Conservation (phyloP, 2,888 invertebrate species). For the Odontothrips loti region DNA sequence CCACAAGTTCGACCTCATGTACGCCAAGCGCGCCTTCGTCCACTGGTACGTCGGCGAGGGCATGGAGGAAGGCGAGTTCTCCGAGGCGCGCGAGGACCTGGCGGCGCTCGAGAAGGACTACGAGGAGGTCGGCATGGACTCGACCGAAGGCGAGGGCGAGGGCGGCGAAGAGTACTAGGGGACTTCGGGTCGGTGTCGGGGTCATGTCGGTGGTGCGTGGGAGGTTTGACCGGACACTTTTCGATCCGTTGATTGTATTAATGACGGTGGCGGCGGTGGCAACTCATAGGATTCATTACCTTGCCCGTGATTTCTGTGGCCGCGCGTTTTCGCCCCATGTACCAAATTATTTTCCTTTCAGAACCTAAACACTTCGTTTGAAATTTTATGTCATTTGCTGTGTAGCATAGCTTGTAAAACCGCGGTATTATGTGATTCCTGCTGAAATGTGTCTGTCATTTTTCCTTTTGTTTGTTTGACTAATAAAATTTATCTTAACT, state of each 20-base stretch:
- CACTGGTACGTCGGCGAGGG: conserved; percentile 78
- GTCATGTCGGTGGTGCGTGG: not conserved
- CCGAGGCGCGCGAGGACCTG: conserved; percentile 51
- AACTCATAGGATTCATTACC: not conserved
- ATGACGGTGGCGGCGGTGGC: not conserved
- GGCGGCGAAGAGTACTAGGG: conserved; percentile 71
- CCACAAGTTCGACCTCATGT: conserved; percentile 65
- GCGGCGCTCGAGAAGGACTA: conserved; percentile 82
- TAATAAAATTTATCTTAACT: not conserved
- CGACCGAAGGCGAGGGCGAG: conserved; percentile 73
- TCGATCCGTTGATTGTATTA: not conserved
- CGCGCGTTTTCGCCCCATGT: not conserved
- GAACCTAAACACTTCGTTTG: too few species aligned
- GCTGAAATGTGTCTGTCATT: too few species aligned
- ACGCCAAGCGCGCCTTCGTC: conserved; percentile 63
- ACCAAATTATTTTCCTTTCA: too few species aligned
- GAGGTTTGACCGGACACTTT: not conserved
- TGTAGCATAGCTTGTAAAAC: too few species aligned
- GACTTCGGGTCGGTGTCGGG: not conserved
- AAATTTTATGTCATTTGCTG: too few species aligned
- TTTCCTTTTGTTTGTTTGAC: not conserved
- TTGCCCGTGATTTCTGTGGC: not conserved
- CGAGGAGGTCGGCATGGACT: conserved; percentile 83
- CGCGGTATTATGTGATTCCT: too few species aligned
- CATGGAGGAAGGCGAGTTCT: conserved; percentile 73